These are phyloP conservation scores for Dendrocopos noguchii DNA, from an alignment of 2,113 vertebrate species.

Conservation along the genomic window DNA sequence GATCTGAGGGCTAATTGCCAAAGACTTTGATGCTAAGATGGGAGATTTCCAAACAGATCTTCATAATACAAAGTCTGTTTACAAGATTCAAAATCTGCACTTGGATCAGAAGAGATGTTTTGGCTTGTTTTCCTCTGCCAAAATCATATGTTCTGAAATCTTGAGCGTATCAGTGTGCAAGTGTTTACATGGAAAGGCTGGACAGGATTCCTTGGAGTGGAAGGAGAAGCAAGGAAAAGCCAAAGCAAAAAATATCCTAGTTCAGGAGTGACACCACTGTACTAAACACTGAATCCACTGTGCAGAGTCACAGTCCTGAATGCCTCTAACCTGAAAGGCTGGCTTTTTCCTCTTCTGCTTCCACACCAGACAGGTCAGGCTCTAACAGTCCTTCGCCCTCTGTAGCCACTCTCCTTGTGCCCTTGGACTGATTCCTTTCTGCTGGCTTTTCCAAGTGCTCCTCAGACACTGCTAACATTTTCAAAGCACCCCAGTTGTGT, in stretches of 20 bases:
- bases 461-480: neutral
- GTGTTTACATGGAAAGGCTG: neutral
- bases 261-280: neutral
- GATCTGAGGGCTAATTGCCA: neutral
- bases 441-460: neutral
- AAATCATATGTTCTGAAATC: neutral
- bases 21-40: neutral
- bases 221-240: neutral
- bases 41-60: neutral
- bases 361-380: neutral
- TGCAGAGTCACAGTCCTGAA: neutral
- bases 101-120: neutral
- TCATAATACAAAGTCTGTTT: neutral
- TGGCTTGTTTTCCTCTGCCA: neutral
- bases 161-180: neutral
- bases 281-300: neutral
- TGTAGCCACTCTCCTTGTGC: neutral
- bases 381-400: neutral
- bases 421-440: neutral
- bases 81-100: neutral
- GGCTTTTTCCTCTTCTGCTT: neutral
- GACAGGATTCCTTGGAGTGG: neutral
- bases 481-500: neutral
- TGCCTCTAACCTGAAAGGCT: neutral
- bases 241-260: neutral